A percentile compares a stretch with the other conserved stretches of the same genome.
Conservation (phyloP, 2,113 vertebrate genomes). For the Oryzias curvinotus region DNA sequence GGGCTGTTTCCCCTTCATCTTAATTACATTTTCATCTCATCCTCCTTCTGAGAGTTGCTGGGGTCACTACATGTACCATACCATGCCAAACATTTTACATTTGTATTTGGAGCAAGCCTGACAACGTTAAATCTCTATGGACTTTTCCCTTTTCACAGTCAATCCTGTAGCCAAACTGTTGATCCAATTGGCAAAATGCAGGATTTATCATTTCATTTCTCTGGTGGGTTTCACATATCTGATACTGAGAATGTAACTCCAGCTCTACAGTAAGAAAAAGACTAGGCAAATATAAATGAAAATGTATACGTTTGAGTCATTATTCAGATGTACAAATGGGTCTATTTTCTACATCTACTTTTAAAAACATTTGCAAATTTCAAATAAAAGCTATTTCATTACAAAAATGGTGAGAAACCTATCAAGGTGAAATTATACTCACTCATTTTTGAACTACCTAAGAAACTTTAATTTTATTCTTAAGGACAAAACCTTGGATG, state of each 20-base stretch:
- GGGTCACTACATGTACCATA: slow-evolving; percentile 41
- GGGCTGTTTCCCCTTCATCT: slow-evolving; percentile 60
- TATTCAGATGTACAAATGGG: no score
- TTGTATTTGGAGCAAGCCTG: slow-evolving; percentile 9
- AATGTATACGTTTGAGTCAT: no score
- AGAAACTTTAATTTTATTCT: no score
- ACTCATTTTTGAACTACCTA: no score
- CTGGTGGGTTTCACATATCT: not conserved
- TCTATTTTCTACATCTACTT: no score
- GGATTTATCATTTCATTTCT: not conserved
- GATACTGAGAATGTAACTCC: not conserved
- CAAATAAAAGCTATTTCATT: no score
- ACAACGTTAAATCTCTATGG: not conserved
- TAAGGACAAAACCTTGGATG: no score
- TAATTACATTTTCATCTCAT: slow-evolving; percentile 64
- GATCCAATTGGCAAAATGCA: not conserved
- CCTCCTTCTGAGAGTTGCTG: slow-evolving; percentile 54
- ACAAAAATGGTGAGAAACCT: no score
- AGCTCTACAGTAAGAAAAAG: not conserved
- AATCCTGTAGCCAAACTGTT: not conserved
- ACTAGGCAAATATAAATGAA: no score
- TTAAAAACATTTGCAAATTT: no score
- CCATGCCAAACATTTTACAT: slow-evolving; percentile 5
- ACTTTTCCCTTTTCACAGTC: not conserved
- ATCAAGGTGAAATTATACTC: no score